phyloP scores from a whole-genome alignment of 2,113 vertebrate species.

The Mormoops blainvillei region DNA sequence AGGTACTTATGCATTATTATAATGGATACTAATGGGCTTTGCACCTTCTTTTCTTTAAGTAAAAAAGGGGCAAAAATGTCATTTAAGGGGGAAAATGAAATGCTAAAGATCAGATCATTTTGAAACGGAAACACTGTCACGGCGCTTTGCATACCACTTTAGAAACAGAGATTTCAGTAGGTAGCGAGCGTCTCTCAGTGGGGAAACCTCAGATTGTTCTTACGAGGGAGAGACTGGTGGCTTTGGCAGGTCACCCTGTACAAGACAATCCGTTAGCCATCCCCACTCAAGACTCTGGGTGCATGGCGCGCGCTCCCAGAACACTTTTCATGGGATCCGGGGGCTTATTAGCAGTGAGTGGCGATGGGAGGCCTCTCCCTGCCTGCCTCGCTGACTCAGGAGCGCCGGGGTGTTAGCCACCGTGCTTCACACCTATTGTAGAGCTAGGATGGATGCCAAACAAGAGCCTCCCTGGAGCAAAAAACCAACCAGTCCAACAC shows the following conservation, averaged over 20 bases:
- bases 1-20: conserved; percentile 6
- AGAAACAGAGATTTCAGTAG: not conserved
- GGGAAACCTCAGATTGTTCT: not conserved
- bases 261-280: not conserved
- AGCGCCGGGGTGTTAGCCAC: not conserved
- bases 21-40: not conserved
- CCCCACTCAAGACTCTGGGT: not conserved
- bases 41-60: conserved; percentile 10
- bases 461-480: not conserved
- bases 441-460: not conserved
- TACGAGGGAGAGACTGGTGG: not conserved
- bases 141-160: not conserved
- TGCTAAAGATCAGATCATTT: conserved; percentile 18
- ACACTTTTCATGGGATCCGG: not conserved
- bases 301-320: not conserved
- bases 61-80: not conserved
- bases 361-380: not conserved
- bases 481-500: not conserved
- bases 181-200: not conserved
- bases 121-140: not conserved
- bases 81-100: conserved; percentile 16
- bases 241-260: not conserved
- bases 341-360: not conserved
- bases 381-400: not conserved
- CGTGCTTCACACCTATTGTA: not conserved